Evolutionary conservation across 2,888 invertebrate genomes (phyloP).

Genomic region (Watsonalla binaria): DNA sequence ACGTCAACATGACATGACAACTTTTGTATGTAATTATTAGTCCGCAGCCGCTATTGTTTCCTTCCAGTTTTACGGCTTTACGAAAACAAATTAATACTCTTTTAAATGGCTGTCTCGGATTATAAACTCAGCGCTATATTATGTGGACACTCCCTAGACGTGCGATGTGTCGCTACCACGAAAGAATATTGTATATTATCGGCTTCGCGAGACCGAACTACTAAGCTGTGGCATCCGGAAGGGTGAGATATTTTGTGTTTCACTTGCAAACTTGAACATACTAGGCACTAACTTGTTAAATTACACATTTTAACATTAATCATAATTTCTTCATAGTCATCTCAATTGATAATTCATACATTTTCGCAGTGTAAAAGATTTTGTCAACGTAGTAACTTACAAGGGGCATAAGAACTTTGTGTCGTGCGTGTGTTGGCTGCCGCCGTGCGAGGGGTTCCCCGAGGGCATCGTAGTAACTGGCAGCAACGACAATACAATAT

Average conservation of each 20-base stretch:
- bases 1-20: constrained; percentile 55
- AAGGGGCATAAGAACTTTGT: constrained; percentile 93
- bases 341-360: neutral
- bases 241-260: constrained; percentile 70
- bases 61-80: constrained; percentile 18
- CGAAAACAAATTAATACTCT: constrained; percentile 23
- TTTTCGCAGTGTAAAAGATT: constrained; percentile 76
- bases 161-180: constrained; percentile 84
- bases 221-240: constrained; percentile 90
- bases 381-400: constrained; percentile 82
- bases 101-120: constrained; percentile 68
- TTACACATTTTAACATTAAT: too few relatives aligned
- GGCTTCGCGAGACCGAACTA: constrained; percentile 92
- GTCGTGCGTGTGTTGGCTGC: constrained; percentile 87
- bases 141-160: constrained; percentile 90
- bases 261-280: too few relatives aligned
- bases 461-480: constrained; percentile 91
- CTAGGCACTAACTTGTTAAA: too few relatives aligned
- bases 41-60: constrained; percentile 36
- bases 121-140: constrained; percentile 90
- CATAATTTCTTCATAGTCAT: too few relatives aligned
- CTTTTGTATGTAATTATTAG: constrained; percentile 32
- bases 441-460: constrained; percentile 83
- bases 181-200: constrained; percentile 88
- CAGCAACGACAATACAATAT: constrained; percentile 91